Evolutionary conservation across 2,888 invertebrate species (phyloP), one percentile per base, ranked within the genome.

Genomic region (Rambutsinella grinnellia): DNA sequence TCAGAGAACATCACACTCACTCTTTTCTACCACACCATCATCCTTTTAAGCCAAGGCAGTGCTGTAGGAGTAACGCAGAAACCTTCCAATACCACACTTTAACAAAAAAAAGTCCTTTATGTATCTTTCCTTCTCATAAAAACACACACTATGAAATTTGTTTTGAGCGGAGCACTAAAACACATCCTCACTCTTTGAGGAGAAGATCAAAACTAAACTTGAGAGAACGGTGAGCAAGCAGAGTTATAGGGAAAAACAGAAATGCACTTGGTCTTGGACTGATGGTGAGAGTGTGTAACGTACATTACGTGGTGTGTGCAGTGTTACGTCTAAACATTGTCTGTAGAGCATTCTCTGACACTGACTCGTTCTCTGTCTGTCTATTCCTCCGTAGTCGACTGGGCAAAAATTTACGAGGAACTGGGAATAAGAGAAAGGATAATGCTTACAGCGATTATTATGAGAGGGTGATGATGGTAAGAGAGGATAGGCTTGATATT

Each of bases 131-230:
- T 65, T 27, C 27, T 54, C 23, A n/a, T 54, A 28, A 28, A 26
- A 65, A 27, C 23, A 56, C 36, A 8, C 36, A 36, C 36, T n/a
- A n/a, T n/a, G n/a, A n/a, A n/a, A n/a, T n/a, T n/a, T n/a, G n/a
- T n/a, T n/a, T n/a, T n/a, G n/a, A n/a, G n/a, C n/a, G n/a, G n/a
- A n/a, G n/a, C n/a, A n/a, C n/a, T n/a, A n/a, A 36, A 5, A 36
- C 36, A 36, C 36, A 13, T 36, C 13, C 36, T 36, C 36, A 36
- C 36, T 36, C 65, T 51, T 61, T 66, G 65, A 61, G 65, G 57
- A 65, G 26, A 61, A 70, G 76, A 76, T 76, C 60, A 58, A 53
- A 70, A 76, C 70, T 76, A 70, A 76, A 54, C 69, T n/a, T 51
- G 46, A 54, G 60, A 60, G 70, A 49, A 49, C 6, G 5, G 36